Conservation (phyloP, 2,888 invertebrate genomes). For the Tolmerus cingulatus region DNA sequence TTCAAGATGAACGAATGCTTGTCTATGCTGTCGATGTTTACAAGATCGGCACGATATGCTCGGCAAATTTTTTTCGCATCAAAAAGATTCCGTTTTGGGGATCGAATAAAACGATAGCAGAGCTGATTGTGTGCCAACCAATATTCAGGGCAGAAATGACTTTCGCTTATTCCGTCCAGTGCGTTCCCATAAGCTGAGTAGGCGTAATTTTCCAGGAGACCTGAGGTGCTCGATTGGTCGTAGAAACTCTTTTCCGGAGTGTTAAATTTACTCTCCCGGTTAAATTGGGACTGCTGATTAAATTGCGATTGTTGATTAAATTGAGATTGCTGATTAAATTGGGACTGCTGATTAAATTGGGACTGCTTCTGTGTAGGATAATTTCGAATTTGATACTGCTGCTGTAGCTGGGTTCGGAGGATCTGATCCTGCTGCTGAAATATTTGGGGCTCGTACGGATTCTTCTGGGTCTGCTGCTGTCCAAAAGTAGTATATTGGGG, state of each 20-base stretch:
- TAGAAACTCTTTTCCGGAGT: not conserved
- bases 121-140: constrained; percentile 84
- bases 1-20: constrained; percentile 89
- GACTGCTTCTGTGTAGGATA: not conserved
- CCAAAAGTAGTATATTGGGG: not conserved
- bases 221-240: not conserved
- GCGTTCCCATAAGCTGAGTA: not conserved
- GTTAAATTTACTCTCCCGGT: not conserved
- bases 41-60: constrained; percentile 81
- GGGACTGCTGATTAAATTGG: not conserved
- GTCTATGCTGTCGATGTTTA: constrained; percentile 80
- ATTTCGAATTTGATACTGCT: not conserved
- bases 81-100: constrained; percentile 79
- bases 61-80: constrained; percentile 86
- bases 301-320: not conserved
- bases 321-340: not conserved
- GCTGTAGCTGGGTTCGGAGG: not conserved
- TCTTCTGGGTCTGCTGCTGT: not conserved
- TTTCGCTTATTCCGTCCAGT: constrained; percentile 55
- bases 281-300: not conserved
- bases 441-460: no score
- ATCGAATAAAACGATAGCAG: constrained; percentile 90
- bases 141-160: constrained; percentile 77
- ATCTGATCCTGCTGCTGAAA: constrained; percentile 3
- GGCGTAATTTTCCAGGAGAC: not conserved